These are phyloP conservation scores for Willowsia nigromaculata DNA, from an alignment of 2,888 invertebrate genomes.

Conservation along the genomic window DNA sequence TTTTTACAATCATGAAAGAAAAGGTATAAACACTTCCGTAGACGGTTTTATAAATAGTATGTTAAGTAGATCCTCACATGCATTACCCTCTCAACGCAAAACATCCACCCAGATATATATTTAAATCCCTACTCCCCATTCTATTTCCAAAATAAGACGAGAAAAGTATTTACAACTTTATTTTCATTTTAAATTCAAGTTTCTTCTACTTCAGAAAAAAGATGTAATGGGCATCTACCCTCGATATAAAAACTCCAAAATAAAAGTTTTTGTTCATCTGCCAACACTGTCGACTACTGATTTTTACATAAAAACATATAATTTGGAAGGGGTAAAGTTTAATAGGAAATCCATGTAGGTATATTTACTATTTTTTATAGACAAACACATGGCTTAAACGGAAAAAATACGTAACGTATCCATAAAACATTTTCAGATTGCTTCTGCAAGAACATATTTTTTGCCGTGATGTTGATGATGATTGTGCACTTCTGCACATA, in stretches of 20 bases:
- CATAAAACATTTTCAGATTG: conserved; percentile 54
- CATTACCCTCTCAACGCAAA: neutral
- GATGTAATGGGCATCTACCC: too few species aligned
- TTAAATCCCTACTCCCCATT: neutral
- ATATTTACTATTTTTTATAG: neutral
- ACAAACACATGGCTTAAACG: neutral
- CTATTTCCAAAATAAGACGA: neutral
- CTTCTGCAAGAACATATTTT: conserved; percentile 33
- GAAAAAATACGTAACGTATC: conserved; percentile 48
- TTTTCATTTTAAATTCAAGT: conserved; percentile 44
- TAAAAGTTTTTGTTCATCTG: conserved; percentile 6
- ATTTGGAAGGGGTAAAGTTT: too few species aligned
- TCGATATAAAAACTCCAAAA: too few species aligned
- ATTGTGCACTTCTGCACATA: conserved; percentile 19
- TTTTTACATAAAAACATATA: neutral
- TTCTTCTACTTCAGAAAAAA: neutral
- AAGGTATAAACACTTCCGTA: neutral
- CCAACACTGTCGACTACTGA: neutral
- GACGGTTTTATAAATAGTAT: neutral
- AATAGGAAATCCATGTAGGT: neutral
- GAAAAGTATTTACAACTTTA: conserved; percentile 11
- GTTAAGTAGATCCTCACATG: neutral
- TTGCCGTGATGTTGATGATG: neutral
- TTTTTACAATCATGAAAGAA: neutral
- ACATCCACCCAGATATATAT: neutral